Base-by-base conservation (phyloP, 1,140 invertebrate species). In the Rhizoglyphus robini region DNA sequence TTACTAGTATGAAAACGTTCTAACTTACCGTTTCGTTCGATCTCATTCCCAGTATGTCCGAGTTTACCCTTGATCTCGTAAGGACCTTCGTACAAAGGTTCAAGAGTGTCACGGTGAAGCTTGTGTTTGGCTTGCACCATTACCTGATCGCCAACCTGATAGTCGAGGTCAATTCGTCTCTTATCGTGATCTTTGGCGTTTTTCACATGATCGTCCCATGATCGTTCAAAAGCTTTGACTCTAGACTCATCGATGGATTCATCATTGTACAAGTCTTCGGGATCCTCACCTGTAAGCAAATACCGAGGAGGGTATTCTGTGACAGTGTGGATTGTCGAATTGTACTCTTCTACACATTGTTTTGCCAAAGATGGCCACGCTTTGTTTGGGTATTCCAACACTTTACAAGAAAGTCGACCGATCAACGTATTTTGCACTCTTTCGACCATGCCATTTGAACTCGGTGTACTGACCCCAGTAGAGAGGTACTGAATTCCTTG, bases 121-220 rank as follows among this genome's bases (percentile, higher is more conserved):
- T 2, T 1, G 8, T 46, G 15, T 3, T 15, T 20, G 8, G 23
- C 23, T n/a, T n/a, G n/a, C n/a, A n/a, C n/a, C n/a, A n/a, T n/a
- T n/a, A n/a, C n/a, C n/a, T n/a, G n/a, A n/a, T 46, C 8, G 18
- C 2, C 15, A 15, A 46, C 2, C 18, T 3, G 23, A 15, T 20
- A n/a, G 3, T 3, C 41, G 15, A n/a, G 41, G 8, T 3, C 1
- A 2, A 46, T n/a, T n/a, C 8, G 18, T 20, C 20, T 59, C 31
- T 3, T 31, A 18, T 11, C 18, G 4, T 59, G 5, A 27, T 72
- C 68, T 46, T 46, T 71, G 71, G 38, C 63, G 68, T 60, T 32
- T 71, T 25, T 71, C 70, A 59, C 1, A 65, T 65, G 63, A 57
- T 57, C 25, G 1, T 51, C 2, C 15, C 1, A 2, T 51, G 46